Percentiles rank a stretch among this genome's conserved stretches.
Evolutionary conservation across 2,888 invertebrate genomes (phyloP).

Genomic region (Dyspetes luteomarginatus): DNA sequence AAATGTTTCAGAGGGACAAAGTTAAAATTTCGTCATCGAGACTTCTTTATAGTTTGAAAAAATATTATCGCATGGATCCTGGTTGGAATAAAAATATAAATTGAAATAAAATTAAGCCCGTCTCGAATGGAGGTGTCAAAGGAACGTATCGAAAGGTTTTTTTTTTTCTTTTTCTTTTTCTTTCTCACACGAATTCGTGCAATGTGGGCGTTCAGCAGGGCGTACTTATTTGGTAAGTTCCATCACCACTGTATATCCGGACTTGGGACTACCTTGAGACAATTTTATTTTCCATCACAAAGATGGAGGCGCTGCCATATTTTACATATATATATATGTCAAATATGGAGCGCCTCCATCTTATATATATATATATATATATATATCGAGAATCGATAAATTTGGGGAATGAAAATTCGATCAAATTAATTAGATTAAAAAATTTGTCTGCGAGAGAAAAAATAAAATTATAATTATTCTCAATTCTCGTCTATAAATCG

Average conservation of each 20-base stretch:
- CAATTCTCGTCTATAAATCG: neutral
- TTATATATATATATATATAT: no score
- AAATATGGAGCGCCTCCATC: no score
- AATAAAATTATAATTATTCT: neutral
- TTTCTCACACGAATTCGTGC: constrained; percentile 24
- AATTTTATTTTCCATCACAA: constrained; percentile 36
- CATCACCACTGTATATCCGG: neutral
- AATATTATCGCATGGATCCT: no score
- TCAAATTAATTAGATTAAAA: neutral
- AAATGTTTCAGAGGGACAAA: neutral
- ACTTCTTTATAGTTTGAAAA: no score
- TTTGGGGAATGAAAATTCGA: no score
- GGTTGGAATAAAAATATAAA: no score
- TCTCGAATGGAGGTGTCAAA: neutral
- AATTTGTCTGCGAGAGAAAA: neutral
- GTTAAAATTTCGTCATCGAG: neutral
- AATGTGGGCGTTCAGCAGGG: constrained; percentile 49
- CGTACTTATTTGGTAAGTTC: constrained; percentile 64
- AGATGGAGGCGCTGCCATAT: no score
- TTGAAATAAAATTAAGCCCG: constrained; percentile 11
- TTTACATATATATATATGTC: no score
- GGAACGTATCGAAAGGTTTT: neutral
- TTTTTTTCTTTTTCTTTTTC: constrained; percentile 10
- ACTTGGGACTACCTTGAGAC: neutral
- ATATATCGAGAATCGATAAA: no score